Base-by-base conservation (phyloP, 2,113 vertebrate genomes). In the Albula goreensis region DNA sequence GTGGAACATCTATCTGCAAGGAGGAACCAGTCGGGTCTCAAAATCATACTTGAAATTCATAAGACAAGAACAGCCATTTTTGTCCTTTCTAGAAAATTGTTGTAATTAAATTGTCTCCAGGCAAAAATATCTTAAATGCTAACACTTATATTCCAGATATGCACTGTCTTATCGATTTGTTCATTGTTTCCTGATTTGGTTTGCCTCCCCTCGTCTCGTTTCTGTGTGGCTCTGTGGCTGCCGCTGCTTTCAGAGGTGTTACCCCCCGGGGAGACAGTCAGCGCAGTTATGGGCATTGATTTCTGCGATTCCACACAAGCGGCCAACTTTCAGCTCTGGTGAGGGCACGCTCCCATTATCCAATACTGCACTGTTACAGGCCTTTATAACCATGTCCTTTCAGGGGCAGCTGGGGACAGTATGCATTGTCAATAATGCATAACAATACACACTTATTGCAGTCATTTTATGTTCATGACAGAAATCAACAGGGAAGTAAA, bases 311-410 rank as follows among this genome's bases (percentile, higher is more conserved):
- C 98, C 0, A 99, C 98, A 10, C 98, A 99, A 91, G 96, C 96
- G 0, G 98, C 98, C 70, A 99, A 98, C 95, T 99, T 99, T 95
- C 98, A 99, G 94, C 94, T 99, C 80, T 99, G 98, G 98, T 99
- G 90, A 94, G 96, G 70, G 0, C 15, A 79, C 63, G 41, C 83
- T 49, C 53, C 17, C 48, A 79, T 81, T 41, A 7, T 5, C 19
- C 6, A 17, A 15, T 31, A 60, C 12, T 1, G 2, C 52, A 22
- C 81, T 70, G 50, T 12, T 52, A 74, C 51, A 60, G 77, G 2
- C 77, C 15, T 51, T 49, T 31, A 22, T 70, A 60, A 15, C 15
- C 50, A 50, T 80, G 9, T 49, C 17, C 50, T 51, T 51, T 22
- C 48, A 80, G 4, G 5, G 41, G 15, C 48, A 17, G 48, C 22